Percentiles rank a stretch among this genome's conserved stretches.
Conservation (phyloP, 2,888 invertebrate genomes). For the Phragmatobia fuliginosa region DNA sequence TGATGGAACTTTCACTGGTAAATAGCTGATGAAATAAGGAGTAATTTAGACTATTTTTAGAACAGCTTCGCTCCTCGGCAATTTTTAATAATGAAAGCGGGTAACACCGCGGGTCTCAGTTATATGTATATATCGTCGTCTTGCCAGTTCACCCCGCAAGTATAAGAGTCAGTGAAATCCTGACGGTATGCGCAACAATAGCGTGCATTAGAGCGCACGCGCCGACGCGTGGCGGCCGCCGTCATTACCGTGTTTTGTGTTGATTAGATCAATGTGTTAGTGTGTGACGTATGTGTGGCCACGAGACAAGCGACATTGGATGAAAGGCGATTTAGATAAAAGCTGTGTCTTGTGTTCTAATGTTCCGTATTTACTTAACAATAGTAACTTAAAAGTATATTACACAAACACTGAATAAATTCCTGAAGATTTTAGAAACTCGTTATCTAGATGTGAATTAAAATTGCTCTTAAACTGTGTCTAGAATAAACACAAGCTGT, state of each 20-base stretch:
- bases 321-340: too few species aligned
- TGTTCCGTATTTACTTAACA: too few species aligned
- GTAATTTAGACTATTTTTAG: too few species aligned
- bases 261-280: slow-evolving; percentile 70
- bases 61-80: too few species aligned
- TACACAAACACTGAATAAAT: not conserved
- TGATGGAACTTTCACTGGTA: too few species aligned
- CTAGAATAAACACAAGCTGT: not conserved
- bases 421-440: not conserved
- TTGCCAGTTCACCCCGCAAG: slow-evolving; percentile 1
- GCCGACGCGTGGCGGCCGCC: slow-evolving; percentile 67
- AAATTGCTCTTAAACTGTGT: not conserved
- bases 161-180: slow-evolving; percentile 11
- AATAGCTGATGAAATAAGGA: too few species aligned
- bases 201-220: slow-evolving; percentile 58
- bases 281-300: slow-evolving; percentile 14
- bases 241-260: slow-evolving; percentile 72
- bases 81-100: too few species aligned
- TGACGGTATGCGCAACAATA: slow-evolving; percentile 47
- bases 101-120: too few species aligned
- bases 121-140: not conserved
- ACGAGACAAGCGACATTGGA: slow-evolving; percentile 3
- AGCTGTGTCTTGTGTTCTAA: too few species aligned
- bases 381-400: too few species aligned
- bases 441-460: not conserved